These are phyloP conservation scores for Caenorhabditis virilis DNA, from an alignment of 2,888 invertebrate species.

Conservation along the genomic window DNA sequence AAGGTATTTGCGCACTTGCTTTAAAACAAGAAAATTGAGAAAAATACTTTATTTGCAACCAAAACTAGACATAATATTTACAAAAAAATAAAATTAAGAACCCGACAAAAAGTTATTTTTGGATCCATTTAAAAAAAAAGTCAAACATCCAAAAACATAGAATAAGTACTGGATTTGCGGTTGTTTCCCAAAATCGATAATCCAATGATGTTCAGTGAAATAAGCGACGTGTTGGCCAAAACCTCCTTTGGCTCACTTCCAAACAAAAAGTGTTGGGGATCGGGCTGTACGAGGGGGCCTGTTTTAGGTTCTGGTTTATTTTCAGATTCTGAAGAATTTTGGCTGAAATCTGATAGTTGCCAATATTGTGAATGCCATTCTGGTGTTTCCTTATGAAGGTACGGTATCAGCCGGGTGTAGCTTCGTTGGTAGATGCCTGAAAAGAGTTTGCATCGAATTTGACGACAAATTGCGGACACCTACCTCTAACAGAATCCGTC, in stretches of 20 bases:
- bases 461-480: neutral
- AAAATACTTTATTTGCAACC: neutral
- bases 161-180: slow-evolving; percentile 10
- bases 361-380: slow-evolving; percentile 63
- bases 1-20: neutral
- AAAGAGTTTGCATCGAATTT: neutral
- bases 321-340: neutral
- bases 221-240: slow-evolving; percentile 28
- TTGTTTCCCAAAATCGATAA: slow-evolving; percentile 34
- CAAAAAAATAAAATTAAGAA: slow-evolving; percentile 11
- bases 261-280: slow-evolving; percentile 35
- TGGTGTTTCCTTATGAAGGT: slow-evolving; percentile 63
- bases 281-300: slow-evolving; percentile 7
- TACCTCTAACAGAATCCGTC: slow-evolving; percentile 62
- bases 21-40: neutral
- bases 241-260: slow-evolving; percentile 10
- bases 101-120: slow-evolving; percentile 6
- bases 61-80: neutral
- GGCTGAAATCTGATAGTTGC: slow-evolving; percentile 51
- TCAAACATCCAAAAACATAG: slow-evolving; percentile 2
- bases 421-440: slow-evolving; percentile 64
- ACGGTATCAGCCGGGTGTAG: slow-evolving; percentile 59
- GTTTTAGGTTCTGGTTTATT: neutral
- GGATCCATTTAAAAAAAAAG: slow-evolving; percentile 9
- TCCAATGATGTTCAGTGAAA: slow-evolving; percentile 43